Base-by-base conservation (phyloP, 1,140 invertebrate genomes). In the Harpegnathos saltator region DNA sequence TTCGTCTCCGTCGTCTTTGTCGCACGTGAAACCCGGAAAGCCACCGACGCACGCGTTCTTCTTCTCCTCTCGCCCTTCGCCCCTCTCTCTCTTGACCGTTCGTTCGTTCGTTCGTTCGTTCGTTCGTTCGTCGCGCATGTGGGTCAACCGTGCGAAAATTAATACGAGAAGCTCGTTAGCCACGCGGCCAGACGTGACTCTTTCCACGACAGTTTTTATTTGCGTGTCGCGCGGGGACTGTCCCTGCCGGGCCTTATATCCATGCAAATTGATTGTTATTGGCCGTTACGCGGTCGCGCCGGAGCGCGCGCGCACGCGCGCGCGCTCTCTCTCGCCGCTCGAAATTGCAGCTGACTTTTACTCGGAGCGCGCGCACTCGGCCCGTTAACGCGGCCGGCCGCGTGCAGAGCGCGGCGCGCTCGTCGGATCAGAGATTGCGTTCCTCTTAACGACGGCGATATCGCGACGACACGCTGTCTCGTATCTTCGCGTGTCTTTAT, bases 251-350 rank as follows among this genome's bases (percentile, higher is more conserved):
- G 26, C 44, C 85, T 82, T 83, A 89, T 82, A 85, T 77, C 69
- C 84, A 81, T 87, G 80, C 69, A 84, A 90, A 89, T 89, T 88
- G 82, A 89, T 90, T 83, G 82, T 89, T 84, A 85, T 86, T 77
- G 82, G 56, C 73, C 44, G 72, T 88, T 87, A 87, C 82, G 71
- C 22, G 52, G 50, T 65, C 82, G 74, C 38, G 74, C 38, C 59
- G 61, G 54, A 48, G n/a, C 68, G 33, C 52, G 24, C 44, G n/a
- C 68, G 33, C 52, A 19, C 44, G n/a, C 68, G 33, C 52, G 24
- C 44, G n/a, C n/a, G n/a, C n/a, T n/a, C n/a, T 72, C 33, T 24
- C 75, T 44, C 52, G 54, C 54, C 22, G 22, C 1, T 72, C 71
- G 52, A 72, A 88, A 85, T 83, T 77, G 22, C 68, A 68, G 63